phyloP scores from a whole-genome alignment of 2,888 invertebrate genomes.

The Perithous albicinctus region DNA sequence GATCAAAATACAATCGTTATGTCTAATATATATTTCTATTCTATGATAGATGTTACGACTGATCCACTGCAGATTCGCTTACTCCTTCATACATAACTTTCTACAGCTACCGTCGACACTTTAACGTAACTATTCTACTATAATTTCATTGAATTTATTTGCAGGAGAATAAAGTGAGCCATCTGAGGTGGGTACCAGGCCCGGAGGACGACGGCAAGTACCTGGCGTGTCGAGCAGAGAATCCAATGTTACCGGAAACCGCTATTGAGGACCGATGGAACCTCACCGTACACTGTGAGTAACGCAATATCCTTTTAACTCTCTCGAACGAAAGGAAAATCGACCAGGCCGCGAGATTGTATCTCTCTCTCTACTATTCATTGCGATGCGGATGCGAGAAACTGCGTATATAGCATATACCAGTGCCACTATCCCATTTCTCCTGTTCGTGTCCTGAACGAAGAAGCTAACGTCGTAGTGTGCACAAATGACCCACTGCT shows the following conservation, averaged over 20 bases:
- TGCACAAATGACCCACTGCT: background rate
- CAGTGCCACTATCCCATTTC: background rate
- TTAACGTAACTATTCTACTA: background rate
- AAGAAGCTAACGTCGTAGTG: background rate
- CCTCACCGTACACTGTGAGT: constrained; percentile 96
- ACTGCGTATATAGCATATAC: background rate
- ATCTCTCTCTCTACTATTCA: background rate
- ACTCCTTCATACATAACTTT: background rate
- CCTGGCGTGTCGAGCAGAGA: constrained; percentile 95
- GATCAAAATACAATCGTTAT: too few species aligned
- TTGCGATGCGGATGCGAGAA: constrained; percentile 4
- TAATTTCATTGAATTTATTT: constrained; percentile 61
- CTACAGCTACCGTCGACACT: background rate
- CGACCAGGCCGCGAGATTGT: background rate
- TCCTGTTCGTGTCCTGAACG: background rate
- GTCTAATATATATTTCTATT: too few species aligned
- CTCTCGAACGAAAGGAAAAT: constrained; percentile 12
- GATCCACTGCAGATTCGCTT: background rate
- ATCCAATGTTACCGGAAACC: constrained; percentile 93
- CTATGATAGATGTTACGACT: too few species aligned
- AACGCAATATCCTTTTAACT: constrained; percentile 66
- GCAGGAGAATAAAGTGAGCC: constrained; percentile 88
- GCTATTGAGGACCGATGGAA: constrained; percentile 95
- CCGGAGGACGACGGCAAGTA: constrained; percentile 96
- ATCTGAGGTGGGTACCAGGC: constrained; percentile 92